A percentile compares a stretch with the other conserved stretches of the same genome.
These are phyloP conservation scores for Chalcis sispes DNA, from an alignment of 2,888 invertebrate genomes.

Conservation along the genomic window DNA sequence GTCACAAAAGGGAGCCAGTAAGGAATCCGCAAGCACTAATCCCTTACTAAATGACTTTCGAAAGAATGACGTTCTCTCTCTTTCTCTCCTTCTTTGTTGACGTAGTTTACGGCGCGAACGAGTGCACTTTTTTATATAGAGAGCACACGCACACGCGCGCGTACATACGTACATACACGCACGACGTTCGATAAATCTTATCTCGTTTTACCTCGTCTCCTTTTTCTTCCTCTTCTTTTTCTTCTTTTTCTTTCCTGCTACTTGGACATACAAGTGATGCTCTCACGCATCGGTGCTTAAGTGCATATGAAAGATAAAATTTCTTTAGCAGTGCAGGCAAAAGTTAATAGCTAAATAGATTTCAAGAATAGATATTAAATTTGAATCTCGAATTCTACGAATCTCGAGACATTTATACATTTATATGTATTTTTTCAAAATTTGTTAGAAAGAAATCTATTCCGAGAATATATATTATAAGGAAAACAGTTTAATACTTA, in stretches of 20 bases:
- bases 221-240: too few species aligned
- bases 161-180: not conserved
- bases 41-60: constrained; percentile 14
- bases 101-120: constrained; percentile 32
- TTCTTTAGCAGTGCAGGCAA: too few species aligned
- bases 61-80: constrained; percentile 10
- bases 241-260: not conserved
- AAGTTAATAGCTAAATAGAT: too few species aligned
- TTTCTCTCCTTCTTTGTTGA: too few species aligned
- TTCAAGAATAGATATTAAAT: too few species aligned
- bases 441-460: too few species aligned
- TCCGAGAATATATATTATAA: too few species aligned
- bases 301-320: not conserved
- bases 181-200: constrained; percentile 53
- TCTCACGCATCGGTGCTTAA: not conserved
- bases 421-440: too few species aligned
- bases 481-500: too few species aligned
- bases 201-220: constrained; percentile 48
- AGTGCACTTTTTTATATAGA: constrained; percentile 28
- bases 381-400: too few species aligned
- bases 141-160: not conserved
- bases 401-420: too few species aligned
- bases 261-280: constrained; percentile 39
- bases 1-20: not conserved
- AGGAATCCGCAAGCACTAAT: not conserved